Evolutionary conservation across 2,797 vertebrate species (phyloP), one percentile per base, ranked within the genome.

Genomic region (Ptychadena robeensis): DNA sequence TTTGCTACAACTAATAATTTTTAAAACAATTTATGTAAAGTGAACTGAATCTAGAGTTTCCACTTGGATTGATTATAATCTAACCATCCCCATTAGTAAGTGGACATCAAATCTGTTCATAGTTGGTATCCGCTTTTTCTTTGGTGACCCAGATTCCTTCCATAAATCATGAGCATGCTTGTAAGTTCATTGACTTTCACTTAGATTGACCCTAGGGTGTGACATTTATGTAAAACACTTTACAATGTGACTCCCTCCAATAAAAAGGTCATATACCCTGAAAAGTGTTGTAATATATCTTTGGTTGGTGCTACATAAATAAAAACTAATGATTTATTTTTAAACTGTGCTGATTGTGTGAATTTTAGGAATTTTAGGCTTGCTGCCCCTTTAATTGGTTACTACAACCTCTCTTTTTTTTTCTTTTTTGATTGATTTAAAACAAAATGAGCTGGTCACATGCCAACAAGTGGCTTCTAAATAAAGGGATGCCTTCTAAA

Each of bases 401-500:
- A 61, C 59, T 61, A 12, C 25, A 61, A 15, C 11, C 15, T n/a
- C n/a, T n/a, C n/a, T 48, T 77, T 67, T 22, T 57, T 59, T 28
- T 15, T 30, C 11, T 64, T 59, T 35, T 2, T 64, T 53, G 59
- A 38, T 73, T 73, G 4, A 25, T n/a, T 9, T 59, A 15, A 15
- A 61, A 27, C 48, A 48, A 68, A 69, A 82, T 15, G 48, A 22
- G 10, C 57, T 76, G 53, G 25, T 71, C 11, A 78, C 3, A 31
- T 40, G 59, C 74, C 67, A 87, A 86, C 73, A 83, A 31, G 82
- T 69, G 59, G 66, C 76, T 57, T 27, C 73, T 82, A 44, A 32
- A 10, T 57, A 70, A 32, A 82, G 65, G 82, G 34, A 81, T 44
- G 34, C 15, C 28, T 82, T 59, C 71, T 22, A 78, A 76, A 83